Conservation (phyloP, 2,113 vertebrate species). For the Perognathus longimembris region DNA sequence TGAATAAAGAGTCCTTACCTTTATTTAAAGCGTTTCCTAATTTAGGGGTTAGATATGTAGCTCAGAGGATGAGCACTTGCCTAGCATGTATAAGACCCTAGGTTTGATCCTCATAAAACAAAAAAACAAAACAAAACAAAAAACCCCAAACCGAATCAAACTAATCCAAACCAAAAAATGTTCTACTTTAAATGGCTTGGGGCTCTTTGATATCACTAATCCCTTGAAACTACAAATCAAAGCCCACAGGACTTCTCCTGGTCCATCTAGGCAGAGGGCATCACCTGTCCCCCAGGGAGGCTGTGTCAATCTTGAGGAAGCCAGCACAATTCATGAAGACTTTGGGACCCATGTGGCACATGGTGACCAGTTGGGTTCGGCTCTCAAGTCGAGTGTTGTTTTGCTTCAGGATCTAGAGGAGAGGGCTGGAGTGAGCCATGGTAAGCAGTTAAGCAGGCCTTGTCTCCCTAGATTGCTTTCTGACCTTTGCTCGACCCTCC, state of each 20-base stretch:
- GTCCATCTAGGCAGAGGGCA: constrained; percentile 62
- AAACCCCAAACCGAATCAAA: no score
- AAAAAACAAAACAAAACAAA: no score
- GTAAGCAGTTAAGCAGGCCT: background rate
- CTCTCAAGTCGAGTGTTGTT: constrained; percentile 99
- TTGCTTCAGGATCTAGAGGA: constrained; percentile 95
- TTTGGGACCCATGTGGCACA: constrained; percentile 99
- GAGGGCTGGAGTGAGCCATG: constrained; percentile 49
- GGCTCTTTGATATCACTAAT: constrained; percentile 47
- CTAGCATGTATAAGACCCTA: no score
- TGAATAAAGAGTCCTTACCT: constrained; percentile 51
- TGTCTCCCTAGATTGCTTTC: background rate
- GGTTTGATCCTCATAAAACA: no score
- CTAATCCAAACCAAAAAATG: background rate
- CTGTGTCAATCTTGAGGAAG: constrained; percentile 99
- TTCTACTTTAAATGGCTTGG: constrained; percentile 53
- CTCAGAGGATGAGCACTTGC: no score
- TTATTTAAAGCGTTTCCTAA: constrained; percentile 61
- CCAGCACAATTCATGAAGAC: constrained; percentile 99
- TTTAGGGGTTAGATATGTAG: background rate
- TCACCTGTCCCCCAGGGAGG: constrained; percentile 97
- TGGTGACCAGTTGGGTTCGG: constrained; percentile 97
- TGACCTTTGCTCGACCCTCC: background rate
- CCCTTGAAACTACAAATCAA: constrained; percentile 48
- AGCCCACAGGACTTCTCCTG: constrained; percentile 49